phyloP scores from a whole-genome alignment of 2,888 invertebrate genomes.

The Gastracanthus pulcherrimus region DNA sequence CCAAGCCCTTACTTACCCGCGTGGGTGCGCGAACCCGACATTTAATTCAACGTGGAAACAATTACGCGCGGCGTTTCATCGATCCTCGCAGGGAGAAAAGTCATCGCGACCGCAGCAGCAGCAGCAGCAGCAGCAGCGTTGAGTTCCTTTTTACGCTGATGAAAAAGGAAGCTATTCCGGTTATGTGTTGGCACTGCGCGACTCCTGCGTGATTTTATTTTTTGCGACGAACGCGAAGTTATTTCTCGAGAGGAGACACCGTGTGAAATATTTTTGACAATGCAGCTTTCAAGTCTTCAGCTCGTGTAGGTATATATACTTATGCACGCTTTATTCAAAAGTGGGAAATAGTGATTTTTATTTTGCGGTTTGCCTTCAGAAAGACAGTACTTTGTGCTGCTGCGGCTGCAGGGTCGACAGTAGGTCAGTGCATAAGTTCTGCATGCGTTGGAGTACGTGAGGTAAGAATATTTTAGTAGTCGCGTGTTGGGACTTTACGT shows the following conservation, averaged over 20 bases:
- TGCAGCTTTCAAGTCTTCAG: background rate
- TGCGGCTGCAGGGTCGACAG: background rate
- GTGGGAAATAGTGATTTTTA: conserved; percentile 46
- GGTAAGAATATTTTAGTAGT: background rate
- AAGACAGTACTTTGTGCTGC: background rate
- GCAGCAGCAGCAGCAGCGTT: background rate
- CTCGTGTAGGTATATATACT: background rate
- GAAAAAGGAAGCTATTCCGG: conserved; percentile 30
- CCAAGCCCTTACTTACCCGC: background rate
- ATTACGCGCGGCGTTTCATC: conserved; percentile 41
- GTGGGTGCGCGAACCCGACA: background rate
- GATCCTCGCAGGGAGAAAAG: conserved; percentile 17
- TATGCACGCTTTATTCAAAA: background rate
- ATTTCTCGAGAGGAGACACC: background rate
- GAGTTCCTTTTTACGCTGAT: conserved; percentile 32
- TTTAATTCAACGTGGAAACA: conserved; percentile 52
- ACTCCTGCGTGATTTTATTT: too few relatives aligned
- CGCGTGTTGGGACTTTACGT: too few relatives aligned
- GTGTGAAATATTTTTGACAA: conserved; percentile 40
- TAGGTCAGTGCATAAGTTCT: conserved; percentile 15
- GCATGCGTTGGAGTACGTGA: too few relatives aligned
- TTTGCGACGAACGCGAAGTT: background rate
- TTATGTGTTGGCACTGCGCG: background rate
- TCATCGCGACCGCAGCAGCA: too few relatives aligned
- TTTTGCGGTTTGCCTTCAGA: conserved; percentile 6